Evolutionary conservation across 2,113 vertebrate species (phyloP).

Genomic region (Scolopax mira): DNA sequence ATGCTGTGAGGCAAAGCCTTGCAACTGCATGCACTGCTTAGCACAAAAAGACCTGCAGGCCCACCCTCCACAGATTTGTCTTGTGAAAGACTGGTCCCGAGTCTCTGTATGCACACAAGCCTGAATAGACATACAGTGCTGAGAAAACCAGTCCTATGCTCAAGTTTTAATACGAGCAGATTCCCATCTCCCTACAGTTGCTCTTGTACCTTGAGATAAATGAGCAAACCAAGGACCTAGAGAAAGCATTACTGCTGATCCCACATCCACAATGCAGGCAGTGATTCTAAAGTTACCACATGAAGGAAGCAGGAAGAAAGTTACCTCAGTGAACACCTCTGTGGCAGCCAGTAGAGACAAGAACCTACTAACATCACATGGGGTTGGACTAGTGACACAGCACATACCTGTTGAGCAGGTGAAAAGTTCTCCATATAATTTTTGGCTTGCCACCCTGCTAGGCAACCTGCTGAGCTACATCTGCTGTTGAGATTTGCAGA

Average conservation of each 20-base stretch:
- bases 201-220: not conserved
- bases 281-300: not conserved
- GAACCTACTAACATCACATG: not conserved
- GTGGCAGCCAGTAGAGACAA: not conserved
- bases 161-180: not conserved
- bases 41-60: not conserved
- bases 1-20: not conserved
- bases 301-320: not conserved
- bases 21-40: not conserved
- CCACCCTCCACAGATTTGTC: not conserved
- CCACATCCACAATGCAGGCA: not conserved
- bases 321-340: not conserved
- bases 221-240: not conserved
- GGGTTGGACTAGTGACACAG: not conserved
- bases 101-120: accelerated
- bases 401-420: not conserved
- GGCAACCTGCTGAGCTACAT: not conserved
- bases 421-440: not conserved
- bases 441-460: not conserved
- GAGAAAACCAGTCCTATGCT: not conserved
- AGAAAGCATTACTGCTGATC: not conserved
- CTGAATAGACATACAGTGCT: not conserved
- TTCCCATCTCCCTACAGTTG: not conserved
- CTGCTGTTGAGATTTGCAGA: not conserved
- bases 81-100: not conserved